Conservation (phyloP, 2,797 vertebrate genomes). For the Loriculus beryllinus region DNA sequence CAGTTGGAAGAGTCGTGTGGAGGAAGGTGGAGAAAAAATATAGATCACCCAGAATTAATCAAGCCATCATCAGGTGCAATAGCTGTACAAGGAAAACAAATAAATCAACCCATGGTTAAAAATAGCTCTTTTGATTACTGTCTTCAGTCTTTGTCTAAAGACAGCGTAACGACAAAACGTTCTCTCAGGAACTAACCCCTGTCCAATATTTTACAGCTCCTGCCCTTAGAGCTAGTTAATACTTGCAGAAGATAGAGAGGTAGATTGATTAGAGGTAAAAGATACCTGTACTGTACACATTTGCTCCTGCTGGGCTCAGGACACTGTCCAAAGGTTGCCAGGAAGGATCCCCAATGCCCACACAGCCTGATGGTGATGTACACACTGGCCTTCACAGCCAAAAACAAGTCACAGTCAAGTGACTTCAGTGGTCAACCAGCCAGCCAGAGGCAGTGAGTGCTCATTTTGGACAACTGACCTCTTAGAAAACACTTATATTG, state of each 20-base stretch:
- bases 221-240: constrained; percentile 39
- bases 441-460: not conserved
- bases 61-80: constrained; percentile 58
- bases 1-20: not conserved
- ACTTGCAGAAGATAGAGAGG: not conserved
- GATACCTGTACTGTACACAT: not conserved
- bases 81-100: constrained; percentile 53
- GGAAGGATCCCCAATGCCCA: not conserved
- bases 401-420: fast-evolving
- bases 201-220: constrained; percentile 44
- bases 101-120: constrained; percentile 59
- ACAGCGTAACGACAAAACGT: constrained; percentile 9
- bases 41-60: constrained; percentile 36
- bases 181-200: constrained; percentile 53
- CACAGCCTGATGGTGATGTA: fast-evolving
- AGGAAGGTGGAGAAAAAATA: not conserved
- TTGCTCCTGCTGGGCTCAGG: not conserved
- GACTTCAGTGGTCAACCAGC: fast-evolving
- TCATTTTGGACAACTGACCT: not conserved
- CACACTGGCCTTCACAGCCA: not conserved
- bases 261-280: not conserved
- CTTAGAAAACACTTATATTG: not conserved
- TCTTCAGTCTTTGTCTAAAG: constrained; percentile 44
- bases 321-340: not conserved
- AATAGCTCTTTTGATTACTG: constrained; percentile 66